phyloP scores from a whole-genome alignment of 2,797 vertebrate genomes.

The Poliocrania exsul region DNA sequence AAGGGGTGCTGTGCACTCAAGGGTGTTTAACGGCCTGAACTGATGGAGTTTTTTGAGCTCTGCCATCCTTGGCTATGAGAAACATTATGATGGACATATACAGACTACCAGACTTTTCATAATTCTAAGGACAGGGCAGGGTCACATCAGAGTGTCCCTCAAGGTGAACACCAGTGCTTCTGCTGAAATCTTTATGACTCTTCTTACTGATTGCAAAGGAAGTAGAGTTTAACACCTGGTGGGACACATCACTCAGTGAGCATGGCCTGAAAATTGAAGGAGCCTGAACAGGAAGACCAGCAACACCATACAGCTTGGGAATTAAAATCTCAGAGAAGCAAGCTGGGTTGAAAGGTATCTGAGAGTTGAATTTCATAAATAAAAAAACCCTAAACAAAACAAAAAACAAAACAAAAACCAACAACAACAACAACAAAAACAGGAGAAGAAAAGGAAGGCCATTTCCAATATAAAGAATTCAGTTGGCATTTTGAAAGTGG shows the following conservation, averaged over 20 bases:
- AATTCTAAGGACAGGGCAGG: neutral
- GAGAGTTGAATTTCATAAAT: neutral
- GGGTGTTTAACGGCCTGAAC: neutral
- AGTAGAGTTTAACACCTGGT: neutral
- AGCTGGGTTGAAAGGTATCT: neutral
- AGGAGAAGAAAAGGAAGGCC: no score
- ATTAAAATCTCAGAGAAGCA: neutral
- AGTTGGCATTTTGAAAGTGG: rapidly evolving
- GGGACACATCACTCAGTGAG: no score
- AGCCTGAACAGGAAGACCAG: neutral
- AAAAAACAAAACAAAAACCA: no score
- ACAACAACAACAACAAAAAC: no score
- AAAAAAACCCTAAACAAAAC: no score
- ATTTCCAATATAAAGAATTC: neutral
- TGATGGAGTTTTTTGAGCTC: neutral
- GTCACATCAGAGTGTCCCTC: rapidly evolving
- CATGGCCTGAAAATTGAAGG: neutral
- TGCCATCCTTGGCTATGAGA: neutral
- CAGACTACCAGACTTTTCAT: neutral
- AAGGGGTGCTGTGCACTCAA: neutral
- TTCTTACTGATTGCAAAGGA: neutral
- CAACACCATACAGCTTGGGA: neutral
- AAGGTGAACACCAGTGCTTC: neutral
- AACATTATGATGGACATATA: neutral
- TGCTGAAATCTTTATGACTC: neutral